Evolutionary conservation across 2,797 vertebrate genomes (phyloP), one percentile per base, ranked within the genome.

Genomic region (Mus minutoides): DNA sequence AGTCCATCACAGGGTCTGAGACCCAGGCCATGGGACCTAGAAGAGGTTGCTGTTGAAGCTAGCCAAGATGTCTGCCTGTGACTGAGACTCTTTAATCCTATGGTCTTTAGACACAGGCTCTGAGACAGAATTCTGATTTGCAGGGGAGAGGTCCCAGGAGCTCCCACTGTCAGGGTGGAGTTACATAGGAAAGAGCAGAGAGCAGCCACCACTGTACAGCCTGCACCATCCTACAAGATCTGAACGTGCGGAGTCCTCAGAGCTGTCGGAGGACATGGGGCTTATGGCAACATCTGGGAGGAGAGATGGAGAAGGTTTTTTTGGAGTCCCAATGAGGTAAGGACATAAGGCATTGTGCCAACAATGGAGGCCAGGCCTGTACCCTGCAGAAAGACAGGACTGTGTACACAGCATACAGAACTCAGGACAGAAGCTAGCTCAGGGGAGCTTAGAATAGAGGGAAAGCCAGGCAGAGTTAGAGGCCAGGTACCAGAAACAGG

Each of bases 171-270:
- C 0, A 21, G 67, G 14, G 10, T 43, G 29, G 86, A 58, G n/a
- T 24, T 87, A 11, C 54, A n/a, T 0, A 73, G n/a, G 14, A 56
- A 56, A 73, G 49, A 73, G 5, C 54, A 80, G 52, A 87, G 54
- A 0, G 1, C 6, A 56, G 58, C 34, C n/a, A 0, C 21, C 14
- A 16, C 34, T 9, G 3, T 11, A 43, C 26, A 19, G 22, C 79
- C 29, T 24, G 43, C 31, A 10, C 49, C 17, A 8, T n/a, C 19
- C 75, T 37, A 6, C 26, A 29, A 34, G 49, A 60, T 31, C 76
- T 60, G 67, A 75, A 56, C 29, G 31, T 14, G 13, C 7, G 3
- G 37, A 34, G 37, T 58, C 82, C 60, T 37, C 24, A 10, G 43
- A 43, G 75, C 37, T 37, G 17, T 26, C 67, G 13, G 7, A 88